A percentile compares a stretch with the other conserved stretches of the same genome.
These are phyloP conservation scores for Zeus faber DNA, from an alignment of 2,113 vertebrate genomes.

Conservation along the genomic window DNA sequence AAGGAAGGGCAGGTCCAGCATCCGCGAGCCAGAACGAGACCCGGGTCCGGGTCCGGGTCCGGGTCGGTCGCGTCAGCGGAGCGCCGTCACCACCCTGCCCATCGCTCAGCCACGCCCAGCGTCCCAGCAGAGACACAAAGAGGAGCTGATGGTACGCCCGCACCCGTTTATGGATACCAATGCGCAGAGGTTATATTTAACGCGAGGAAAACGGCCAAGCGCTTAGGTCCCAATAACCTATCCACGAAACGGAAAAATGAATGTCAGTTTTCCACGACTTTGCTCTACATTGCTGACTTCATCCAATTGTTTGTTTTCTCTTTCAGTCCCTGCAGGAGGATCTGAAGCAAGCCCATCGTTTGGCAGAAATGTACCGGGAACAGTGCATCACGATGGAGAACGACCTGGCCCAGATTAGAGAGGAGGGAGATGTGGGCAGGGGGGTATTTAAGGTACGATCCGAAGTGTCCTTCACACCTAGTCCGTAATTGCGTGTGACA, in stretches of 20 bases:
- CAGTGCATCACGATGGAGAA: slow-evolving; percentile 90
- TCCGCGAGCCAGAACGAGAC: slow-evolving; percentile 10
- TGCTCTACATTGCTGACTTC: too few species aligned
- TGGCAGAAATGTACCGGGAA: slow-evolving; percentile 90
- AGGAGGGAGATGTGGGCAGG: slow-evolving; percentile 82
- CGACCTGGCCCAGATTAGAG: slow-evolving; percentile 84
- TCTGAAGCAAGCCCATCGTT: slow-evolving; percentile 79
- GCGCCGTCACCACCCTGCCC: slow-evolving; percentile 12
- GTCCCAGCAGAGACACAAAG: slow-evolving; percentile 61
- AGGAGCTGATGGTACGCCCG: slow-evolving; percentile 80
- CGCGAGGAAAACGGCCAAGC: too few species aligned
- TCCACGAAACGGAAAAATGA: too few species aligned
- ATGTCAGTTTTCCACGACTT: too few species aligned
- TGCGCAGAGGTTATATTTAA: too few species aligned
- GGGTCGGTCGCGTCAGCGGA: slow-evolving; percentile 22
- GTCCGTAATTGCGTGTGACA: too few species aligned
- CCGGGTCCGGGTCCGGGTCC: too few species aligned
- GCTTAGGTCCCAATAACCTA: too few species aligned
- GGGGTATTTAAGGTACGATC: slow-evolving; percentile 86
- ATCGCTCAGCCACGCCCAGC: slow-evolving; percentile 49
- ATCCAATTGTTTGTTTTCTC: background rate
- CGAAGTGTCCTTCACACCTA: too few species aligned
- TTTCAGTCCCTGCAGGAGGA: slow-evolving; percentile 82
- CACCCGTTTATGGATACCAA: too few species aligned
- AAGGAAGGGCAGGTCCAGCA: slow-evolving; percentile 40